Evolutionary conservation across 2,113 vertebrate genomes (phyloP).

Genomic region (Sprattus sprattus): DNA sequence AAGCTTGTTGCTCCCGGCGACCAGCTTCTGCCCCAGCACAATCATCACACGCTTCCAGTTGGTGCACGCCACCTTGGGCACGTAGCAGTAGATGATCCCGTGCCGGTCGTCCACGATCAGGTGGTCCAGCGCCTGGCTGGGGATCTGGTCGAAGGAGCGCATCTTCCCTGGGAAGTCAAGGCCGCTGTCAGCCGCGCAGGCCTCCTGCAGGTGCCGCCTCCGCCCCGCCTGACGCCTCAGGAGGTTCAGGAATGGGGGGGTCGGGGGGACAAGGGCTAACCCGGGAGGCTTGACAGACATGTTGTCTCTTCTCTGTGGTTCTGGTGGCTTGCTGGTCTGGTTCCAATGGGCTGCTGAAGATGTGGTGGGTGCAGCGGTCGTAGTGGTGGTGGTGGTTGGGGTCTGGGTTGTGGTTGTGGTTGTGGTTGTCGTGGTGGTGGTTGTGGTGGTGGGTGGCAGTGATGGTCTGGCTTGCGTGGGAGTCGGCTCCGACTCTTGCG

Average conservation of each 20-base stretch:
- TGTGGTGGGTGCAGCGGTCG: not conserved
- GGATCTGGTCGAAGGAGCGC: slow-evolving; percentile 82
- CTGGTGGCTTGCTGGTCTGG: not conserved
- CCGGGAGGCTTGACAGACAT: not conserved
- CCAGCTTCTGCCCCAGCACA: slow-evolving; percentile 79
- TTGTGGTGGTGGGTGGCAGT: not conserved
- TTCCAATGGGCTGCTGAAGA: not conserved
- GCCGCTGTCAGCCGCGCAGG: slow-evolving; percentile 76
- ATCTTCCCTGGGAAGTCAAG: slow-evolving; percentile 69
- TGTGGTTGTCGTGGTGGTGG: not conserved
- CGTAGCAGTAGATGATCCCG: slow-evolving; percentile 90
- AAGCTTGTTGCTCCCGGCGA: slow-evolving; percentile 44
- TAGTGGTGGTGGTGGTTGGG: not conserved
- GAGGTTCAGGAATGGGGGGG: not conserved
- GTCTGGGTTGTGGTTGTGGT: not conserved
- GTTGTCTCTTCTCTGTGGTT: slow-evolving; percentile 22
- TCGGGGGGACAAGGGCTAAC: not conserved
- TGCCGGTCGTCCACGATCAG: slow-evolving; percentile 92
- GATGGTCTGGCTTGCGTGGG: not conserved
- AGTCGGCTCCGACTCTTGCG: not conserved
- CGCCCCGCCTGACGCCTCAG: slow-evolving; percentile 71
- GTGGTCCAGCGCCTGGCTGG: slow-evolving; percentile 69
- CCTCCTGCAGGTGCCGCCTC: slow-evolving; percentile 73
- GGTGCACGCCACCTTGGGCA: slow-evolving; percentile 94
- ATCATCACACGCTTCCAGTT: slow-evolving; percentile 95